Conservation (phyloP, 2,888 invertebrate species). For the Tetragnatha montana region DNA sequence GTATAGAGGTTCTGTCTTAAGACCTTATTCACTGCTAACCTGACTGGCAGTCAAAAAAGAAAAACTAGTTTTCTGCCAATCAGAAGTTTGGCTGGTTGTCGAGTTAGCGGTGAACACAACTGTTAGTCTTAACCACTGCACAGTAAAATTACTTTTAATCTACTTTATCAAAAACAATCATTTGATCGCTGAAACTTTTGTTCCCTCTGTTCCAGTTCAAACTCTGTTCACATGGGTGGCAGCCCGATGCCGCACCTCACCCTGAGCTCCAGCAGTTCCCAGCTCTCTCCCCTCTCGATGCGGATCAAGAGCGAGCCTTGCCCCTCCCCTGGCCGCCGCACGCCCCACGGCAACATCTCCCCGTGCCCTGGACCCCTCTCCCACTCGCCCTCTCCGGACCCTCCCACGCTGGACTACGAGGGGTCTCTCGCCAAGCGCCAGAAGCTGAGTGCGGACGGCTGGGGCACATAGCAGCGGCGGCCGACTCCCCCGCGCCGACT, state of each 20-base stretch:
- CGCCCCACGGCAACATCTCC: slow-evolving; percentile 48
- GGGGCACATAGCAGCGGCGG: slow-evolving; percentile 59
- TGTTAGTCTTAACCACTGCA: neutral
- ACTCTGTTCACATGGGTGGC: slow-evolving; percentile 60
- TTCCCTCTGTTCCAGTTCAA: slow-evolving; percentile 42
- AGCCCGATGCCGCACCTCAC: slow-evolving; percentile 67
- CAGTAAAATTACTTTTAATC: neutral
- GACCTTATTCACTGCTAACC: too few species aligned
- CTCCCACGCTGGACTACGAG: slow-evolving; percentile 65
- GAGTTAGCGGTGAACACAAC: neutral
- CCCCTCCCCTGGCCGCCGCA: slow-evolving; percentile 55
- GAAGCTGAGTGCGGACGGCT: slow-evolving; percentile 55
- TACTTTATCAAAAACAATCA: neutral
- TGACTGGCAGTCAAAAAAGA: too few species aligned
- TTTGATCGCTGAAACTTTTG: too few species aligned
- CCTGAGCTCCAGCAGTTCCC: slow-evolving; percentile 38
- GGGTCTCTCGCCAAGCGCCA: slow-evolving; percentile 52
- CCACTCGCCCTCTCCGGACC: slow-evolving; percentile 62
- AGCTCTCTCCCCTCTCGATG: slow-evolving; percentile 56
- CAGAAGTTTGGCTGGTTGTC: neutral
- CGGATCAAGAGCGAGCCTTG: slow-evolving; percentile 65
- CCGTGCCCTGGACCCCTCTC: slow-evolving; percentile 43
- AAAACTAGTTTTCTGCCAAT: too few species aligned
- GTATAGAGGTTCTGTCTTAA: neutral
- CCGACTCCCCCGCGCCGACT: slow-evolving; percentile 29